Percentiles rank a stretch among this genome's conserved stretches.
Evolutionary conservation across 2,888 invertebrate species (phyloP).

Genomic region (Heliconius charithonia): DNA sequence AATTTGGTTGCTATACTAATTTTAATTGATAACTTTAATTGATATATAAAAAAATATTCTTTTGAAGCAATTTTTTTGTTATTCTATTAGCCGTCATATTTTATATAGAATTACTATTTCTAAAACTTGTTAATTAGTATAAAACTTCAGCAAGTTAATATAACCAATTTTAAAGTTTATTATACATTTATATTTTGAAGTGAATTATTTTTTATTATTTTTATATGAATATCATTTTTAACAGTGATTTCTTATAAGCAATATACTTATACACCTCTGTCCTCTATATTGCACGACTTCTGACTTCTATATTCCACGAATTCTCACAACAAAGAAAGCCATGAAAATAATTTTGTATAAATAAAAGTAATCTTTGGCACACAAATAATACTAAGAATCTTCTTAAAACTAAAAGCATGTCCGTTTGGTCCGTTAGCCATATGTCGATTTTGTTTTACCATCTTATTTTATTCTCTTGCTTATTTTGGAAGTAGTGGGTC

Average conservation of each 20-base stretch:
- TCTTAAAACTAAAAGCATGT: conserved; percentile 21
- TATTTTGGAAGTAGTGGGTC: no score
- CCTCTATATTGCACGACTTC: background rate
- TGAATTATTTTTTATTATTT: no score
- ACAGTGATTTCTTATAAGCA: no score
- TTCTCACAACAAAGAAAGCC: conserved; percentile 25
- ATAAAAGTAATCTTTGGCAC: conserved; percentile 39
- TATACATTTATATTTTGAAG: background rate
- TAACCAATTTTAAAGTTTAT: background rate
- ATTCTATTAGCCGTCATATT: background rate
- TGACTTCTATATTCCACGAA: conserved; percentile 6
- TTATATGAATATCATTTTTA: background rate
- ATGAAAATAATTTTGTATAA: conserved; percentile 7
- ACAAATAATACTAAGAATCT: conserved; percentile 34
- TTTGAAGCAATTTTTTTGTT: background rate
- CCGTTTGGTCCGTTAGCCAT: conserved; percentile 30
- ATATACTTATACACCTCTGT: no score
- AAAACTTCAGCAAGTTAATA: background rate
- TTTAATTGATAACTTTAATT: background rate
- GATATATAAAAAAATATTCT: no score
- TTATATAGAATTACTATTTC: background rate
- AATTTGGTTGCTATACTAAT: background rate
- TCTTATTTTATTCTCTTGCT: background rate
- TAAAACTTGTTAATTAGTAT: background rate
- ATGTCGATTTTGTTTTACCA: conserved; percentile 18